Base-by-base conservation (phyloP, 1,140 invertebrate species). In the Harlomillsia oculata region DNA sequence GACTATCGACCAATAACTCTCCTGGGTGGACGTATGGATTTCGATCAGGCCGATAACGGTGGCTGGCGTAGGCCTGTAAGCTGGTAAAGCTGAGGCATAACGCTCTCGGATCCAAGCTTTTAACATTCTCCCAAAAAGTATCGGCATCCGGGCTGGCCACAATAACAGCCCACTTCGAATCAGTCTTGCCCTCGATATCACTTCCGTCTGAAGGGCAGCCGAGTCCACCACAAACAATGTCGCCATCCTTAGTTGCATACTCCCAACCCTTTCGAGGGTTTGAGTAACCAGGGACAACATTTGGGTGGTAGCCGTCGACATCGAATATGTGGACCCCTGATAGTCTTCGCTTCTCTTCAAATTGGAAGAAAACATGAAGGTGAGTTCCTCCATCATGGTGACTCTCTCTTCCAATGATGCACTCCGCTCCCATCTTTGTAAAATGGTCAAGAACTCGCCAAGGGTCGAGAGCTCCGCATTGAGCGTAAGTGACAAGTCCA, bases 141-240 rank as follows among this genome's bases (percentile, higher is more conserved):
- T 50, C n/a, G n/a, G n/a, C n/a, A n/a, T n/a, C n/a, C n/a, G n/a
- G n/a, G n/a, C n/a, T n/a, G n/a, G n/a, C n/a, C n/a, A n/a, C n/a
- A n/a, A n/a, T n/a, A n/a, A n/a, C n/a, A n/a, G n/a, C n/a, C n/a
- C n/a, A n/a, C n/a, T n/a, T n/a, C n/a, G n/a, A n/a, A n/a, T n/a
- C n/a, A n/a, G n/a, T n/a, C n/a, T n/a, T n/a, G n/a, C 20, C 16
- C 5, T n/a, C 40, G 20, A 5, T 48, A 23, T 29, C 45, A 13
- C 26, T 20, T 13, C 18, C 25, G n/a, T 16, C 6, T 6, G 5
- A 3, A n/a, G 48, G 48, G 14, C 48, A 16, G 3, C 32, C 45
- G 48, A 50, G 48, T 37, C 48, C 48, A 36, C 48, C 48, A 13
- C 14, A 29, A 21, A 50, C 36, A 50, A 50, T 21, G 13, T 50